Evolutionary conservation across 2,797 vertebrate species (phyloP), one percentile per base, ranked within the genome.

Genomic region (Phoeniculus purpureus): DNA sequence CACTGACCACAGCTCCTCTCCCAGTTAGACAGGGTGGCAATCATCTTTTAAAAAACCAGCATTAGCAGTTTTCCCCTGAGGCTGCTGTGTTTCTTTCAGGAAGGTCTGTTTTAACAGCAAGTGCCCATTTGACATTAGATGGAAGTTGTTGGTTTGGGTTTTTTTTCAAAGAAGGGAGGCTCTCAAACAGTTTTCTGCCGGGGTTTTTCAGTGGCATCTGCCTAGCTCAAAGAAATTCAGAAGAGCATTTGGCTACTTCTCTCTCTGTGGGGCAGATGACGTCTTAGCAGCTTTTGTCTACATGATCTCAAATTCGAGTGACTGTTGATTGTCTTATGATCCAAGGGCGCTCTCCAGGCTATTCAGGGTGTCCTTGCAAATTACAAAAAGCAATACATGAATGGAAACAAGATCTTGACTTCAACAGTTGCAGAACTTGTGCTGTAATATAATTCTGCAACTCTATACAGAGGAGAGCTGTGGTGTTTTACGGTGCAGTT

Each of bases 381-480:
- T 25, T n/a, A 29, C 7, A 31, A 73, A 67, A 68, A 61, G 8
- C 52, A 5, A 8, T 31, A 34, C 68, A 59, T 73, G 27, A 80
- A 54, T 32, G 32, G 65, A 80, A 96, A 81, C 15, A 74, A 71
- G 73, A 82, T 52, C 47, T 83, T 1, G 1, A 56, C 16, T 25
- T 67, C 47, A 81, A 58, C 74, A 78, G n/a, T 25, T 78, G 83
- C 66, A 75, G 66, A 85, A 72, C 47, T 61, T 54, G 70, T 83
- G 52, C 89, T 87, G 82, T 68, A 89, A 91, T 68, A 43, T 7
- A 74, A 78, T 85, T 85, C 76, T 89, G 58, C 34, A 85, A 64
- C 34, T 50, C n/a, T 68, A 71, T 67, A 22, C 6, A 72, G 64
- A 37, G 65, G 47, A 51, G 58, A 68, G 29, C 64, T 54, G 17